phyloP scores from a whole-genome alignment of 2,888 invertebrate genomes.

The Diaperis boleti region DNA sequence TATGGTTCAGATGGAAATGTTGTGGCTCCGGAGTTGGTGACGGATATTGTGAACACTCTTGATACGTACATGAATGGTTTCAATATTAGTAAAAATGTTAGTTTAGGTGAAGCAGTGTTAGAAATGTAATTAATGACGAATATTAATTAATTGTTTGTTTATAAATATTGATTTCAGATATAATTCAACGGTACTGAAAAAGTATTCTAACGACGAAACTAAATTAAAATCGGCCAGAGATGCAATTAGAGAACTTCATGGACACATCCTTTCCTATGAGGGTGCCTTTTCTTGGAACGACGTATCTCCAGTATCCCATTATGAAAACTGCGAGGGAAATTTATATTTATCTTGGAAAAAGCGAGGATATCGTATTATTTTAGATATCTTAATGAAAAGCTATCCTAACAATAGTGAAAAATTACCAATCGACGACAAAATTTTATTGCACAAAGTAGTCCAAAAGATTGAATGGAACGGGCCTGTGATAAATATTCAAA shows the following conservation, averaged over 20 bases:
- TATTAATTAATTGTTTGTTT: neutral
- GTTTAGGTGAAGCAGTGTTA: slow-evolving; percentile 5
- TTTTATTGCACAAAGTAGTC: slow-evolving; percentile 10
- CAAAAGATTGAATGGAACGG: slow-evolving; percentile 13
- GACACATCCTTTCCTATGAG: slow-evolving; percentile 5
- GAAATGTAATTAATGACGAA: slow-evolving; percentile 11
- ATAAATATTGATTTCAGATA: slow-evolving; percentile 42
- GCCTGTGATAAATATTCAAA: neutral
- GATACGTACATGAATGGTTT: neutral
- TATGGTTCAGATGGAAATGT: slow-evolving; percentile 17
- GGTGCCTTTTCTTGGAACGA: slow-evolving; percentile 16
- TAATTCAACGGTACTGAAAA: slow-evolving; percentile 35
- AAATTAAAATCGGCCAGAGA: slow-evolving; percentile 42
- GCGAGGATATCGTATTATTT: slow-evolving; percentile 9
- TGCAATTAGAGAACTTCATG: slow-evolving; percentile 41
- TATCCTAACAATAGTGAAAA: slow-evolving; percentile 14
- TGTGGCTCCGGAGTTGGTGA: neutral
- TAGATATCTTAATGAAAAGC: slow-evolving; percentile 23
- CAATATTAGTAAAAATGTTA: neutral
- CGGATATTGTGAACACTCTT: neutral
- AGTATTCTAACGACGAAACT: slow-evolving; percentile 41
- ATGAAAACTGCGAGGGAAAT: neutral
- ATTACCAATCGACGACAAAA: slow-evolving; percentile 23
- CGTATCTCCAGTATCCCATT: neutral
- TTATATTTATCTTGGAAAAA: slow-evolving; percentile 9